A percentile compares a stretch with the other conserved stretches of the same genome.
Evolutionary conservation across 2,113 vertebrate species (phyloP).

Genomic region (Chloroceryle aenea): DNA sequence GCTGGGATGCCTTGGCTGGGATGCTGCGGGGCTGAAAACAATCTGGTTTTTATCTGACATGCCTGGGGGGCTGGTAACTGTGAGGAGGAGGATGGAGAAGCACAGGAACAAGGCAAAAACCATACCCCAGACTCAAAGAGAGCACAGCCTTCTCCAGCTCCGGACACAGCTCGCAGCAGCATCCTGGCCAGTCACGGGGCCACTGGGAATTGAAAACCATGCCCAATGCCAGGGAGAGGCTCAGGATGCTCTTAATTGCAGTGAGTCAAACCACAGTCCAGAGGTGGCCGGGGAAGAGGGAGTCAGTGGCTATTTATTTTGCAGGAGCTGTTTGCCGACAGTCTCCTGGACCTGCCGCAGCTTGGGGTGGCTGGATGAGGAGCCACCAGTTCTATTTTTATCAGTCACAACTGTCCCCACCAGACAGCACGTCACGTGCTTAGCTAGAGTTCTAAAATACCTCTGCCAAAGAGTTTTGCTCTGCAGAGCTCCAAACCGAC

Average conservation of each 20-base stretch:
- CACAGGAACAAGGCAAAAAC: background rate
- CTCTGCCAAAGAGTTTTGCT: background rate
- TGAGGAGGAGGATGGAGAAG: background rate
- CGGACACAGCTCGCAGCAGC: background rate
- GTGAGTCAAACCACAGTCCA: background rate
- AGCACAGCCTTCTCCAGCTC: background rate
- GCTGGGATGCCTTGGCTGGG: background rate
- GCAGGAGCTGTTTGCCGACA: background rate
- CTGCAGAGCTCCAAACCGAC: background rate
- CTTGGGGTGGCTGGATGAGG: background rate
- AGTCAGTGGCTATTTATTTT: background rate
- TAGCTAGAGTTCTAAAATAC: background rate
- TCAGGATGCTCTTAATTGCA: background rate
- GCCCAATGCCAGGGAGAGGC: background rate
- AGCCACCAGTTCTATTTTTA: background rate
- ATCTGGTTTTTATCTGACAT: background rate
- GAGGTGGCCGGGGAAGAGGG: background rate
- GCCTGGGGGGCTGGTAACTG: accelerated
- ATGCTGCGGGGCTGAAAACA: background rate
- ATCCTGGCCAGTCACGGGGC: too few species aligned
- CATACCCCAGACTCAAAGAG: accelerated
- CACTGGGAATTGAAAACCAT: background rate
- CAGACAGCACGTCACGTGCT: accelerated
- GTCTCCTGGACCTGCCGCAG: background rate
- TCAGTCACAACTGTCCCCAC: background rate